Conservation (phyloP, 1,140 invertebrate species). For the Tachypleus tridentatus region DNA sequence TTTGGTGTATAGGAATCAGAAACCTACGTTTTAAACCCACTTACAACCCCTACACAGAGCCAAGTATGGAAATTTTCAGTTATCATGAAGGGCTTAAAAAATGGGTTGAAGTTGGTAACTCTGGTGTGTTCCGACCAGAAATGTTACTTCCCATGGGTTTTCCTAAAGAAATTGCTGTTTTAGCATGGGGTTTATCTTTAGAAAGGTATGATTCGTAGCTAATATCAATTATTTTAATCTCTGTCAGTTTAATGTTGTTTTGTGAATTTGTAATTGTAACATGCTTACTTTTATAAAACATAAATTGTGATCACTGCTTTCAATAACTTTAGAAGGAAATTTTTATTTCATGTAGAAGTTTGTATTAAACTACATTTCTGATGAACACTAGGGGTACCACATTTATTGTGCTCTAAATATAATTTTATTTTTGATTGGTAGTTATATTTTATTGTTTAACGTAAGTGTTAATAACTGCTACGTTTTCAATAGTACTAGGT, state of each 20-base stretch:
- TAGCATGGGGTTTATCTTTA: slow-evolving; percentile 93
- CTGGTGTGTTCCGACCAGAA: slow-evolving; percentile 93
- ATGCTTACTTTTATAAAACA: too few relatives aligned
- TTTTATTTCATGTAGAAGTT: too few relatives aligned
- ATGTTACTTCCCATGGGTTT: slow-evolving; percentile 96
- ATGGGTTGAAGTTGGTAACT: slow-evolving; percentile 82
- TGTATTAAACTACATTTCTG: too few relatives aligned
- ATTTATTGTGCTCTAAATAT: too few relatives aligned
- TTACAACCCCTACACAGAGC: slow-evolving; percentile 99
- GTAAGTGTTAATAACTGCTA: too few relatives aligned
- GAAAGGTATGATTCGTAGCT: slow-evolving; percentile 52
- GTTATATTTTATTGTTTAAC: too few relatives aligned
- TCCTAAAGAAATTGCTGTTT: slow-evolving; percentile 84
- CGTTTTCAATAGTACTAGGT: too few relatives aligned
- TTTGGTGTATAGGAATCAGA: slow-evolving; percentile 49
- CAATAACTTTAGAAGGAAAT: too few relatives aligned
- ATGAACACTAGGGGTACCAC: too few relatives aligned
- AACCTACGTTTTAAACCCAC: slow-evolving; percentile 95
- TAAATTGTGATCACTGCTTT: too few relatives aligned
- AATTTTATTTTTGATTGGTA: too few relatives aligned
- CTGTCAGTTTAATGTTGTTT: neutral
- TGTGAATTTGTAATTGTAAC: too few relatives aligned
- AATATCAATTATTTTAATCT: neutral
- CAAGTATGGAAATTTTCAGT: slow-evolving; percentile 99
- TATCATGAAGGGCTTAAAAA: slow-evolving; percentile 71